Conservation (phyloP, 2,888 invertebrate species). For the Dicyrtoma fusca region DNA sequence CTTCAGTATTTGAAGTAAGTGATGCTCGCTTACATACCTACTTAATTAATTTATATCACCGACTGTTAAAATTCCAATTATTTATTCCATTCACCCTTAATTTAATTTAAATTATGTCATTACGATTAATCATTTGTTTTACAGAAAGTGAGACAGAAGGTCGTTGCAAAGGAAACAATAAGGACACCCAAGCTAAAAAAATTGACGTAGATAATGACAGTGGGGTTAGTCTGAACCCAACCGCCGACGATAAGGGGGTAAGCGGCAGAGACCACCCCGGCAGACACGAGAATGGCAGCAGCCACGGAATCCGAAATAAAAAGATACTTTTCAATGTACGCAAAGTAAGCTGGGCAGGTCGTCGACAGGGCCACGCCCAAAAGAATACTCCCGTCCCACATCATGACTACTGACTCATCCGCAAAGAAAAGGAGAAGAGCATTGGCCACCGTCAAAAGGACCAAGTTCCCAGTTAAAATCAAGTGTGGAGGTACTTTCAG, state of each 20-base stretch:
- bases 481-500: conserved; percentile 38
- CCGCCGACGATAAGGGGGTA: conserved; percentile 30
- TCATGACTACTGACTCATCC: background rate
- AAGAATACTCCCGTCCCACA: conserved; percentile 40
- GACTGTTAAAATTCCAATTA: no score
- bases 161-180: background rate
- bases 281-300: conserved; percentile 24
- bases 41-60: no score
- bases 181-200: conserved; percentile 5
- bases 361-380: conserved; percentile 43
- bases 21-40: no score
- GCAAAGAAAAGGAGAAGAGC: conserved; percentile 30
- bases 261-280: conserved; percentile 2
- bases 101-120: no score
- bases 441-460: conserved; percentile 30
- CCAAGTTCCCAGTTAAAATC: conserved; percentile 35
- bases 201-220: conserved; percentile 19
- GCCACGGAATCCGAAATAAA: conserved; percentile 41
- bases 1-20: no score
- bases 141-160: background rate
- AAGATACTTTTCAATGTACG: conserved; percentile 42
- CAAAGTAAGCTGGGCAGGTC: conserved; percentile 31
- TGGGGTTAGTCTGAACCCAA: conserved; percentile 19
- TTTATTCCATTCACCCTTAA: no score
- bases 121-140: no score